Evolutionary conservation across 2,113 vertebrate genomes (phyloP).

Genomic region (Apeltes quadracus): DNA sequence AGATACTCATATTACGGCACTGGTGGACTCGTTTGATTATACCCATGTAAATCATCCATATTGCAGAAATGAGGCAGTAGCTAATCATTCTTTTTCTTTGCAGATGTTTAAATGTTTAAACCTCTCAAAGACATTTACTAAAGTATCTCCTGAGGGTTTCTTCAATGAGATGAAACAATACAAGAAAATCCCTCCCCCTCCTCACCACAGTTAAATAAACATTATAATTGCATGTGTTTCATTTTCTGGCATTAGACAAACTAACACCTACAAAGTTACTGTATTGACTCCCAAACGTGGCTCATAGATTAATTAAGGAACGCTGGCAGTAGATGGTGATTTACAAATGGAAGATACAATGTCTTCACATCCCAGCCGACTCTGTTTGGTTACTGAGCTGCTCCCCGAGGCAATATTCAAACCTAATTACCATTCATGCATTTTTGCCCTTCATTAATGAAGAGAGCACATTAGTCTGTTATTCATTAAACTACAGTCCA

Average conservation of each 20-base stretch:
- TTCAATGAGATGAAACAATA: not conserved
- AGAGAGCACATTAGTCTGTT: conserved; percentile 48
- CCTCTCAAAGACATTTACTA: not conserved
- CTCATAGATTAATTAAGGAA: not conserved
- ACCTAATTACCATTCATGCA: conserved; percentile 58
- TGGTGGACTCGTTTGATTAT: not conserved
- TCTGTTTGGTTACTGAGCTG: conserved; percentile 33
- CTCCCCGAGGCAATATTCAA: conserved; percentile 40
- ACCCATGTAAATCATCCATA: not conserved
- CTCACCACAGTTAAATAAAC: not conserved
- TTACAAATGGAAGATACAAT: conserved; percentile 29
- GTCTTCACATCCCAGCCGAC: conserved; percentile 24
- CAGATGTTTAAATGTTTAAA: no score
- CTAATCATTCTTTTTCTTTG: not conserved
- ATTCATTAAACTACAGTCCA: conserved; percentile 53
- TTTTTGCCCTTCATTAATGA: conserved; percentile 56
- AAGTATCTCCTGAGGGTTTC: not conserved
- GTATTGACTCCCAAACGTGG: not conserved
- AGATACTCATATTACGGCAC: not conserved
- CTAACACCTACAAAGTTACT: not conserved
- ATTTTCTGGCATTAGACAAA: not conserved
- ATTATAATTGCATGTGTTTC: not conserved
- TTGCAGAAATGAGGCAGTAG: not conserved
- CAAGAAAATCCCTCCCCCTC: not conserved
- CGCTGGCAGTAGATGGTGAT: conserved; percentile 2